A percentile compares a stretch with the other conserved stretches of the same genome.
Evolutionary conservation across 1,140 invertebrate genomes (phyloP).

Genomic region (Drosophila seguyi): DNA sequence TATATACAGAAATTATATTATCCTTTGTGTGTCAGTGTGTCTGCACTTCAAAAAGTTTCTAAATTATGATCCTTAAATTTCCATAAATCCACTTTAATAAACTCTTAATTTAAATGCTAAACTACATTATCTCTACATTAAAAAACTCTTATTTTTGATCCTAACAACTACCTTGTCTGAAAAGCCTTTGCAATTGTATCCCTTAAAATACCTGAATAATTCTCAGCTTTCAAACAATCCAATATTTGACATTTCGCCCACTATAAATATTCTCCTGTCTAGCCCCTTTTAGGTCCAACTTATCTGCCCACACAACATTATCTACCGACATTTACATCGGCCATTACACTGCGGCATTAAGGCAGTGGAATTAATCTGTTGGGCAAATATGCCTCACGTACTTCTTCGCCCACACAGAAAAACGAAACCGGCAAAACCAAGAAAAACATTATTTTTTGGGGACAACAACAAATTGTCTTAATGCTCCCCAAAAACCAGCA

Average conservation of each 20-base stretch:
- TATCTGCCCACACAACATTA: conserved; percentile 34
- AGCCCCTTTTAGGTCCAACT: conserved; percentile 6
- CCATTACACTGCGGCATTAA: conserved; percentile 41
- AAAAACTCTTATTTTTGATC: neutral
- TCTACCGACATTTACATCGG: conserved; percentile 33
- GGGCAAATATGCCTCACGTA: conserved; percentile 67
- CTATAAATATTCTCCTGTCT: neutral
- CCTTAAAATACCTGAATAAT: neutral
- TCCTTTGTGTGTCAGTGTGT: too few relatives aligned
- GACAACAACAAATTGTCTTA: conserved; percentile 54
- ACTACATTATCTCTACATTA: too few relatives aligned
- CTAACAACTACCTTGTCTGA: too few relatives aligned
- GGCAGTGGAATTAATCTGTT: conserved; percentile 67
- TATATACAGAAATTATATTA: too few relatives aligned
- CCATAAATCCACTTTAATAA: too few relatives aligned
- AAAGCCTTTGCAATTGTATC: neutral
- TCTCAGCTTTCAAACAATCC: neutral
- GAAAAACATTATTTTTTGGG: conserved; percentile 25
- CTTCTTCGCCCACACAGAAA: conserved; percentile 39
- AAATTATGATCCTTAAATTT: too few relatives aligned
- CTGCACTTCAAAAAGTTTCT: too few relatives aligned
- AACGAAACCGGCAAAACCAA: conserved; percentile 1
- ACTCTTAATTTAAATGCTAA: too few relatives aligned
- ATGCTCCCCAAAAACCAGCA: conserved; percentile 26
- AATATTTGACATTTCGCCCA: conserved; percentile 14